Evolutionary conservation across 2,113 vertebrate genomes (phyloP).

Genomic region (Hiodon tergisus): DNA sequence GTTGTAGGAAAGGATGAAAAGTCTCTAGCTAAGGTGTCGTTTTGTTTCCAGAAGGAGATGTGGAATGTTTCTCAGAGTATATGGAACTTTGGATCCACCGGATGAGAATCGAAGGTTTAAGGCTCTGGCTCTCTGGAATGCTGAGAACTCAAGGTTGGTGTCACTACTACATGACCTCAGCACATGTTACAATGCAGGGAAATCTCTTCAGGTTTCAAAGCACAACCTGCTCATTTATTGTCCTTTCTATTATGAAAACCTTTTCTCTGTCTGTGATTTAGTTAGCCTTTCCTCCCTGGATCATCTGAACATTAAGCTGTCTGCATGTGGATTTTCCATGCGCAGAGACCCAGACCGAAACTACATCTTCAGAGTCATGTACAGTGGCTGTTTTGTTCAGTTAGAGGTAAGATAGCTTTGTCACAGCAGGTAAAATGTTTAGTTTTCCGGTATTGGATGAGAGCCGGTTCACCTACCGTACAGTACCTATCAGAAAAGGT

Average conservation of each 20-base stretch:
- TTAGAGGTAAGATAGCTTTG: conserved; percentile 35
- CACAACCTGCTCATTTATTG: background rate
- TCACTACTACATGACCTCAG: background rate
- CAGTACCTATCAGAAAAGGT: too few species aligned
- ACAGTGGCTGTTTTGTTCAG: conserved; percentile 55
- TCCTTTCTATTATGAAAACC: background rate
- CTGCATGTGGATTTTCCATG: conserved; percentile 54
- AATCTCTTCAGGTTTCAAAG: background rate
- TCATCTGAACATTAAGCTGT: conserved; percentile 48
- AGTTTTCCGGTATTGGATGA: background rate
- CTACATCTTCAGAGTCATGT: conserved; percentile 56
- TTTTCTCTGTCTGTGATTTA: conserved; percentile 23
- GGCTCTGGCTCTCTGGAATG: conserved; percentile 48
- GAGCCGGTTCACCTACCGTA: background rate
- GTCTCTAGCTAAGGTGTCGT: background rate
- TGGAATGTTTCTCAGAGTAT: conserved; percentile 58
- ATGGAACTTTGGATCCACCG: conserved; percentile 59
- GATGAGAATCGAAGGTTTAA: conserved; percentile 44
- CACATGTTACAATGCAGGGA: background rate
- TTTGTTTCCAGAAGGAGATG: conserved; percentile 45
- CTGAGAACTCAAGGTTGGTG: conserved; percentile 47
- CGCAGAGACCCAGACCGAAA: conserved; percentile 49
- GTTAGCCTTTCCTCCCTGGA: conserved; percentile 49
- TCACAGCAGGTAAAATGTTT: background rate
- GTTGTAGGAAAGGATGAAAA: too few species aligned